Base-by-base conservation (phyloP, 2,797 vertebrate genomes). In the Parambassis ranga region DNA sequence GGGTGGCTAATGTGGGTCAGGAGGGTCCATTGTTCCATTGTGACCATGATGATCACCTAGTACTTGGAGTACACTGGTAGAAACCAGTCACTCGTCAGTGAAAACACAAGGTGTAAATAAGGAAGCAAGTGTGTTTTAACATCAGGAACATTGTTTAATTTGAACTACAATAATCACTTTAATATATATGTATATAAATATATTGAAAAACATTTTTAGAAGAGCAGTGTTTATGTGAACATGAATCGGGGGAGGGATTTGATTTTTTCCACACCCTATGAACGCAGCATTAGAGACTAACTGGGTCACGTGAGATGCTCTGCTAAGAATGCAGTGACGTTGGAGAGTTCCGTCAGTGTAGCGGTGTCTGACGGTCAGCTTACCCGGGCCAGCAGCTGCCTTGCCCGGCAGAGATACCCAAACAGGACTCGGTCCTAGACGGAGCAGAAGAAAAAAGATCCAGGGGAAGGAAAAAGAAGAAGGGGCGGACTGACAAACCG, bases 281-380 rank as follows among this genome's bases (percentile, higher is more conserved):
- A 90, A 87, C 52, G 74, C 71, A 79, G n/a, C 88, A 50, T 9
- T 5, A 55, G 30, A 43, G 53, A 64, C 71, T 72, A 71, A 67
- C 65, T 26, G 49, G 72, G 83, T 92, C 91, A 92, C 91, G 91
- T 93, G 92, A 83, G 76, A 71, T 35, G 58, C 79, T 77, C 84
- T 61, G 55, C 83, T 91, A 89, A 91, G 86, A 91, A 79, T 73
- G 85, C 85, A 18, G 90, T 93, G 91, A 92, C 90, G 92, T 86
- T 66, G 38, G 65, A 42, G 81, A 67, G 81, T 44, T 76, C 87
- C 70, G 86, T 91, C 87, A 90, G 90, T 83, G 69, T 46, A 81
- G 78, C 78, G 77, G 84, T 41, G 73, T 80, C 83, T 83, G 65
- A 82, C 84, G 75, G 83, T 39, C 75, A 58, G 36, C 27, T 51